Evolutionary conservation across 2,888 invertebrate species (phyloP).

Genomic region (Chesias legatella): DNA sequence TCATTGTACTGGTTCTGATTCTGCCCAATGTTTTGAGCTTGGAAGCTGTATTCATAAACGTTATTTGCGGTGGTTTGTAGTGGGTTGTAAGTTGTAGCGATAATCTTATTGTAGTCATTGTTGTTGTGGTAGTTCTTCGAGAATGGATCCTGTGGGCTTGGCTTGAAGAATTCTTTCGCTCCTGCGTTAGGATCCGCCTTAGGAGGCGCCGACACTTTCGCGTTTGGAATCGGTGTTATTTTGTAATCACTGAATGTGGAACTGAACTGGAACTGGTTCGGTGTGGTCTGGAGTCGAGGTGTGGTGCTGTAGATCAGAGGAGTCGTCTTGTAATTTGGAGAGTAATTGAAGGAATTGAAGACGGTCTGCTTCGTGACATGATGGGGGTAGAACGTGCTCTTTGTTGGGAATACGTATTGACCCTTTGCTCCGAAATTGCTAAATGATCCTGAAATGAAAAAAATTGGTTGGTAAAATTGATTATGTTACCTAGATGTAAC

Average conservation of each 20-base stretch:
- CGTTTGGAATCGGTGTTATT: slow-evolving; percentile 69
- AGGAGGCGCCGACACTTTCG: slow-evolving; percentile 53
- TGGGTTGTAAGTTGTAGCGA: slow-evolving; percentile 66
- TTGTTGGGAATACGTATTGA: slow-evolving; percentile 68
- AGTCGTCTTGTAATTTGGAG: slow-evolving; percentile 60
- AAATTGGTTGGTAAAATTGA: not conserved
- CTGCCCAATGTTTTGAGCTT: slow-evolving; percentile 58
- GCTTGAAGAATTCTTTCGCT: slow-evolving; percentile 58
- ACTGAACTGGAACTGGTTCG: slow-evolving; percentile 59
- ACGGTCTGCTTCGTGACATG: slow-evolving; percentile 65
- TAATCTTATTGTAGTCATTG: slow-evolving; percentile 53
- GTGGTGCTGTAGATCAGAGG: slow-evolving; percentile 55
- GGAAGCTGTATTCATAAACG: slow-evolving; percentile 51
- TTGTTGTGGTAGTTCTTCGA: slow-evolving; percentile 49
- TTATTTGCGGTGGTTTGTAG: slow-evolving; percentile 52
- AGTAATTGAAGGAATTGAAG: slow-evolving; percentile 63
- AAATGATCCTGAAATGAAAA: slow-evolving; percentile 71
- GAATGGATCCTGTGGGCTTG: slow-evolving; percentile 74
- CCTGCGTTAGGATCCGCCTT: slow-evolving; percentile 65
- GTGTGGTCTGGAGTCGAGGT: slow-evolving; percentile 54
- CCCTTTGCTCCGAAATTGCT: slow-evolving; percentile 81
- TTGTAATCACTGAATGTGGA: slow-evolving; percentile 62
- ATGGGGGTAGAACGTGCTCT: slow-evolving; percentile 62
- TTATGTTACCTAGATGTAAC: not conserved
- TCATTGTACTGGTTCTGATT: slow-evolving; percentile 46